Base-by-base conservation (phyloP, 2,113 vertebrate genomes). In the Eonycteris spelaea region DNA sequence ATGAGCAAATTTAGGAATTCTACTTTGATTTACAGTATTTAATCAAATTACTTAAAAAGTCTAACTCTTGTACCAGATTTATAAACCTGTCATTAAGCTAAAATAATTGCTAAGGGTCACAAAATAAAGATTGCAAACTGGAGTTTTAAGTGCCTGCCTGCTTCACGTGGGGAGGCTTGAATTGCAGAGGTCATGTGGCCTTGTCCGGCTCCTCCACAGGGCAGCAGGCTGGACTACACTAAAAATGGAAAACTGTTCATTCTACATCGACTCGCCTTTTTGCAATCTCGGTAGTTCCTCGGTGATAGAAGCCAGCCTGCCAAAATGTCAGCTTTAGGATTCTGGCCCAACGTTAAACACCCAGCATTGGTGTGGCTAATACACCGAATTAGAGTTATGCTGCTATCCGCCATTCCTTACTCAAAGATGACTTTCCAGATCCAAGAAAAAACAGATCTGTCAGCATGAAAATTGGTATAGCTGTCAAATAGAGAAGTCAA, bases 371-470 rank as follows among this genome's bases (percentile, higher is more conserved):
- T 19, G 63, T n/a, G 51, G 84, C 91, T 90, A 73, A 90, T 53
- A 45, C 82, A 59, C 48, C 26, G 86, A 92, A 53, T 92, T 35
- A 91, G 92, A 87, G 61, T 80, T 43, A 63, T 16, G 70, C 59
- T 45, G 38, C 90, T 70, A 86, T 61, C 91, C 84, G 28, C 71
- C 38, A 90, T 30, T 93, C 73, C 68, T 88, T 73, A 35, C 74
- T 94, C 71, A 71, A 90, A 94, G 67, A 48, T 1, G 28, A 28
- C 53, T 45, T 95, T 57, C 53, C 22, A 59, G 77, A 93, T 95
- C 87, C 92, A 97, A 98, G 74, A 93, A 96, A 96, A 94, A 96
- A 94, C 74, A 97, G 93, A 92, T 79, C 30, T 85, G 78, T 93
- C 38, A 96, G 96, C 68, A 59, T 9, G 13, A 26, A 94, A 96